phyloP scores from a whole-genome alignment of 2,888 invertebrate species.

The Rhopalosiphum nymphaeae region DNA sequence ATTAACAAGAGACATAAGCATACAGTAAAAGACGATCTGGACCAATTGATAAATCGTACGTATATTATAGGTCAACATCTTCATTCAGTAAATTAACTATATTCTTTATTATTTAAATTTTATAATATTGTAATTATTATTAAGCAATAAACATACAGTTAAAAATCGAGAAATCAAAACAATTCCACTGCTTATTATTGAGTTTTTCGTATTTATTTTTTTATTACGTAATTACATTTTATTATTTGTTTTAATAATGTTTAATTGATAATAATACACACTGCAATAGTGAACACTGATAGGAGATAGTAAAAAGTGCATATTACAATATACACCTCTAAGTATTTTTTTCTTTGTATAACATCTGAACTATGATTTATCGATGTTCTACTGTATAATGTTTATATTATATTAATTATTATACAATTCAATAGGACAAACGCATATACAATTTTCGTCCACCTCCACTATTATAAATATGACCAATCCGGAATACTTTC shows the following conservation, averaged over 20 bases:
- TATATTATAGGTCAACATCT: neutral
- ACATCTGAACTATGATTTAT: neutral
- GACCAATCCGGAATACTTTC: no score
- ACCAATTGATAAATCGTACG: no score
- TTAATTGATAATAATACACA: neutral
- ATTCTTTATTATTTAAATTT: neutral
- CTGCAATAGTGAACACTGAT: neutral
- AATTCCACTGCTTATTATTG: neutral
- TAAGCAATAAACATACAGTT: neutral
- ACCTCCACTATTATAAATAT: neutral
- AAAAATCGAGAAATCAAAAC: neutral
- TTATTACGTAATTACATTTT: neutral
- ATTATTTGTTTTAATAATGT: neutral
- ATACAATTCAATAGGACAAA: neutral
- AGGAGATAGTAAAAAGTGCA: neutral
- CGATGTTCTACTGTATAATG: neutral
- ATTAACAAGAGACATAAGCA: no score
- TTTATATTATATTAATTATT: neutral
- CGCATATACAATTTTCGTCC: neutral
- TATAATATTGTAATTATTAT: neutral
- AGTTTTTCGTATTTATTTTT: neutral
- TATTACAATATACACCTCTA: neutral
- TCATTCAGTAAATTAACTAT: neutral
- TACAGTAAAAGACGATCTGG: no score
- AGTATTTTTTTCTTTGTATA: neutral